These are phyloP conservation scores for Oxyura jamaicensis DNA, from an alignment of 2,113 vertebrate species.

Conservation along the genomic window DNA sequence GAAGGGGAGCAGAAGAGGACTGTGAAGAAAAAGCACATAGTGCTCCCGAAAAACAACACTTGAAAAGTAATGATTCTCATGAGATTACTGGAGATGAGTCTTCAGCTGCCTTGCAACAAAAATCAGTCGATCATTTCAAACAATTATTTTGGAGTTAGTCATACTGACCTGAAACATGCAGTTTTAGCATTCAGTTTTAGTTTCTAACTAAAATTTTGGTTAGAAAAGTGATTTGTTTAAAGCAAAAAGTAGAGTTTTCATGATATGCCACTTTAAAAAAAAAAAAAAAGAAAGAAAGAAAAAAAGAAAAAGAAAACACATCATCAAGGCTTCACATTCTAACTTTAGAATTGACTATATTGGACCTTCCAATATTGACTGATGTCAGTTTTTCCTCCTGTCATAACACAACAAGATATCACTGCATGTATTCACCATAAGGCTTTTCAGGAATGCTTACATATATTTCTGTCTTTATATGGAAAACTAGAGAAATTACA, in stretches of 20 bases:
- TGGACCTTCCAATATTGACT: background rate
- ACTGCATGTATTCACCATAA: background rate
- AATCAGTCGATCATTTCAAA: background rate
- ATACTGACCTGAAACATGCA: background rate
- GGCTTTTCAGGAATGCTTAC: background rate
- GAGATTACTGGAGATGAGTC: background rate
- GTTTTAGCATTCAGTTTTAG: background rate
- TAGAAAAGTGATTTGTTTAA: background rate
- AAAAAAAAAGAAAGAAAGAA: background rate
- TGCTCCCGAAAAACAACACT: background rate
- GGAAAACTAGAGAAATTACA: background rate
- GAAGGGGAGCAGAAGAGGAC: background rate
- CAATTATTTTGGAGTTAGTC: background rate
- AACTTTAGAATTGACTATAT: background rate
- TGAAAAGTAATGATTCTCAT: background rate
- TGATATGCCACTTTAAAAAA: accelerated
- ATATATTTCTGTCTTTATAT: background rate
- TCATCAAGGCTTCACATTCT: background rate
- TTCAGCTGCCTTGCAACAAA: background rate
- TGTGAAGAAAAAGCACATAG: background rate
- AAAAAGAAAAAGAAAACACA: background rate
- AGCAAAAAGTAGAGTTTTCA: background rate
- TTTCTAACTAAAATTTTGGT: background rate
- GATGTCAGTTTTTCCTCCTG: background rate
- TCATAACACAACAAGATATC: background rate